These are phyloP conservation scores for Lymantria dispar DNA, from an alignment of 2,888 invertebrate genomes.

Conservation along the genomic window DNA sequence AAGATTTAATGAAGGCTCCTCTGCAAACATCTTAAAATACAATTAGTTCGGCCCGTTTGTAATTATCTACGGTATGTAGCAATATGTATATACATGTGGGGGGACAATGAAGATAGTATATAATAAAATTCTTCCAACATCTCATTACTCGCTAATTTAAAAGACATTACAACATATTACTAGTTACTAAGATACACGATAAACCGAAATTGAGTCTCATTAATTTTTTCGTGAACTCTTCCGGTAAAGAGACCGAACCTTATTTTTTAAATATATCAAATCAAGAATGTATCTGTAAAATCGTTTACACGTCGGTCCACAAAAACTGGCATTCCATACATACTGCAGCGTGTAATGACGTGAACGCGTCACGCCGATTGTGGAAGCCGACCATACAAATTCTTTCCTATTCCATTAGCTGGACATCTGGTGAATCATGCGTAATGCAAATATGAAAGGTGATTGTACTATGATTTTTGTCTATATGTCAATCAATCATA, in stretches of 20 bases:
- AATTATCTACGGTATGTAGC: not conserved
- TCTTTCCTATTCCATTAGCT: slow-evolving; percentile 44
- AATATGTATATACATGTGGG: not conserved
- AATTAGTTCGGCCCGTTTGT: no score
- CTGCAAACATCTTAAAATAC: no score
- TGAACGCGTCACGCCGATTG: slow-evolving; percentile 63
- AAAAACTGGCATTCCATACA: slow-evolving; percentile 71
- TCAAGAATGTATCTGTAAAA: slow-evolving; percentile 57
- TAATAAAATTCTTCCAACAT: not conserved
- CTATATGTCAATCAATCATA: no score
- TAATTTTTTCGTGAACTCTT: slow-evolving; percentile 22
- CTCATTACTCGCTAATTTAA: slow-evolving; percentile 6
- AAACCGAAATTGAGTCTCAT: slow-evolving; percentile 5
- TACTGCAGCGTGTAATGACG: slow-evolving; percentile 54
- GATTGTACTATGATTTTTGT: no score
- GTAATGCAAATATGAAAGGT: slow-evolving; percentile 16
- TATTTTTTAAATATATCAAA: slow-evolving; percentile 49
- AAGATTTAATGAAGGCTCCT: no score
- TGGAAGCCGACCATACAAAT: slow-evolving; percentile 58
- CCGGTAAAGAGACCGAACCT: slow-evolving; percentile 13
- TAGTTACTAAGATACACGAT: not conserved
- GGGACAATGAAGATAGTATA: not conserved
- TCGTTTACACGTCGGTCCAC: slow-evolving; percentile 47
- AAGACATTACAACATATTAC: slow-evolving; percentile 1
- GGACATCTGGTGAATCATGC: slow-evolving; percentile 20